Base-by-base conservation (phyloP, 2,888 invertebrate species). In the Agelastica alni region DNA sequence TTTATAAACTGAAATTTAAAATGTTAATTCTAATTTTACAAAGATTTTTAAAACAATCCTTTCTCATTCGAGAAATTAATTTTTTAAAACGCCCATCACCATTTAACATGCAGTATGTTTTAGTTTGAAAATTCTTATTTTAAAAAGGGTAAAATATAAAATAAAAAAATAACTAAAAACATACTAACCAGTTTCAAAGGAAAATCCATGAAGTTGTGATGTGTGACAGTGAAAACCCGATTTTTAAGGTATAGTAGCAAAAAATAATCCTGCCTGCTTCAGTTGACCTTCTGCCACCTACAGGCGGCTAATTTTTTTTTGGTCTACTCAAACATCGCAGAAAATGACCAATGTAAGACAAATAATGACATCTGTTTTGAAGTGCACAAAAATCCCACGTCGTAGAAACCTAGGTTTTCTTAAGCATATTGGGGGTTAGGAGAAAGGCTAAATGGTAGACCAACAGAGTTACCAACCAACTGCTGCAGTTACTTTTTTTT, bases 161-260 rank as follows among this genome's bases (percentile, higher is more conserved):
- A 36, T 16, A 46, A n/a, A 36, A 16, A 18, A 30, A 31, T 13
- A 36, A 36, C 14, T 9, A 22, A 46, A 49, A 49, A 49, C 42
- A 70, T 71, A 70, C 70, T 70, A 70, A 70, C 70, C 69, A 70
- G 65, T 68, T 68, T 68, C 57, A 66, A 71, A 66, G 69, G 66
- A 68, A 67, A 64, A 65, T 70, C 69, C 68, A 64, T 63, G 59
- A 66, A 66, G 68, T 67, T 64, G 65, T 65, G 63, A 64, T 61
- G 63, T 70, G 60, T 61, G 53, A 63, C 63, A 51, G 51, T 61
- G 63, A 59, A 64, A 61, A 65, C 65, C 61, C 62, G 65, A 64
- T 58, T 61, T 64, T 65, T 59, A 63, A 59, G 61, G 66, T 63
- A 69, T 69, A 69, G 69, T 70, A 67, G 69, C 70, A 69, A 59